Evolutionary conservation across 2,113 vertebrate genomes (phyloP), one percentile per base, ranked within the genome.

Genomic region (Platycercus adscitus): DNA sequence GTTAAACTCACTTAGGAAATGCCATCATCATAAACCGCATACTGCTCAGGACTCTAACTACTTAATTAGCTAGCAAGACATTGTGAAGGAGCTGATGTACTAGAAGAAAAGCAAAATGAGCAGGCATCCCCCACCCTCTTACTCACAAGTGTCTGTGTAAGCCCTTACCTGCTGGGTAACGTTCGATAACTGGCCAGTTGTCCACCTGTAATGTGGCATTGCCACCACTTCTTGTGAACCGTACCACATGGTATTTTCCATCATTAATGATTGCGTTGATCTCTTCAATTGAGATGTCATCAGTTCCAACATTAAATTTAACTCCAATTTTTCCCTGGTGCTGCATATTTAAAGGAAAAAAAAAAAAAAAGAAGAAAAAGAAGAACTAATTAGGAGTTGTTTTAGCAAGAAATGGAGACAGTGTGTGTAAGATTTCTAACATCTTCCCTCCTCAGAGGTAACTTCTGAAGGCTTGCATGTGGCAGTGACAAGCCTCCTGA

Each of bases 191-290:
- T 7, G 99, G 99, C 98, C 99, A 99, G 98, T 99, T 99, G 98
- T 99, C 99, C 98, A 99, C 99, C 98, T 99, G 99, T 88, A 99
- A 98, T 10, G 99, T 99, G 98, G 99, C 99, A 96, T 99, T 99
- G 98, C 99, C 99, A 65, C 99, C 99, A 95, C 99, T 99, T 97
- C 99, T 98, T 7, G 99, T 99, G 98, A 99, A 99, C 98, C 99
- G 99, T 94, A 99, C 99, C 98, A 99, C 98, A 86, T 99, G 99
- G 98, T 99, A 99, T 97, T 99, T 99, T 89, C 99, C 99, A 91
- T 99, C 99, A 90, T 99, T 99, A 98, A 99, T 99, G 98, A 99
- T 99, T 97, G 99, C 99, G 97, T 99, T 98, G 78, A 99, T 99
- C 97, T 99, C 99, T 97, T 99, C 99, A 43, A 99, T 99, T 94